Percentiles rank a stretch among this genome's conserved stretches.
phyloP scores from a whole-genome alignment of 2,113 vertebrate genomes.

The Amphiprion ocellaris region DNA sequence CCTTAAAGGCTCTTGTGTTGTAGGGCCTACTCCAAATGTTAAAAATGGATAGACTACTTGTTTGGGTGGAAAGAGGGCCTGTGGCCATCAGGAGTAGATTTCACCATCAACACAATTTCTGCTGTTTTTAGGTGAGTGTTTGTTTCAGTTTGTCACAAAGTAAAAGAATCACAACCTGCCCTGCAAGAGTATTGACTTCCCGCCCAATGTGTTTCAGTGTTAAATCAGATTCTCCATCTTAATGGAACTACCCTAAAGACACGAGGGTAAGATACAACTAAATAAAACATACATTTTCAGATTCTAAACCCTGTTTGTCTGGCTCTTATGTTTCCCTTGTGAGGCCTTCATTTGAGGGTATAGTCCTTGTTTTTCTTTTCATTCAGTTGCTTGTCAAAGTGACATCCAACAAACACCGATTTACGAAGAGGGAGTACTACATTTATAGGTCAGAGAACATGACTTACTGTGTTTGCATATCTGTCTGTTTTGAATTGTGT shows the following conservation, averaged over 20 bases:
- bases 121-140: conserved; percentile 19
- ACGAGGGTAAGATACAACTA: conserved; percentile 28
- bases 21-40: background rate
- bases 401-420: conserved; percentile 16
- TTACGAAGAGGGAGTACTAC: conserved; percentile 35
- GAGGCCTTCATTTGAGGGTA: conserved; percentile 1
- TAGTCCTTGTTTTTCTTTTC: background rate
- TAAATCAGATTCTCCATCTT: conserved; percentile 31
- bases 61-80: conserved; percentile 10
- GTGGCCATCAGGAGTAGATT: conserved; percentile 1
- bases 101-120: background rate
- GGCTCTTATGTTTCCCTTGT: conserved; percentile 6
- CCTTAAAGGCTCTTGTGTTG: background rate
- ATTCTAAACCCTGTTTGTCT: conserved; percentile 20
- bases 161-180: conserved; percentile 20
- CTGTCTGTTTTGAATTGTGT: background rate
- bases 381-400: conserved; percentile 9
- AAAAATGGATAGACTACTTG: background rate
- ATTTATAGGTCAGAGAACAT: conserved; percentile 28
- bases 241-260: conserved; percentile 23
- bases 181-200: conserved; percentile 8
- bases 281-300: conserved; percentile 35
- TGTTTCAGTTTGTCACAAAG: conserved; percentile 11
- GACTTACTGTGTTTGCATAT: background rate
- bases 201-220: conserved; percentile 6